These are phyloP conservation scores for Chlorocebus sabaeus DNA, from an alignment of 2,113 vertebrate species.

Conservation along the genomic window DNA sequence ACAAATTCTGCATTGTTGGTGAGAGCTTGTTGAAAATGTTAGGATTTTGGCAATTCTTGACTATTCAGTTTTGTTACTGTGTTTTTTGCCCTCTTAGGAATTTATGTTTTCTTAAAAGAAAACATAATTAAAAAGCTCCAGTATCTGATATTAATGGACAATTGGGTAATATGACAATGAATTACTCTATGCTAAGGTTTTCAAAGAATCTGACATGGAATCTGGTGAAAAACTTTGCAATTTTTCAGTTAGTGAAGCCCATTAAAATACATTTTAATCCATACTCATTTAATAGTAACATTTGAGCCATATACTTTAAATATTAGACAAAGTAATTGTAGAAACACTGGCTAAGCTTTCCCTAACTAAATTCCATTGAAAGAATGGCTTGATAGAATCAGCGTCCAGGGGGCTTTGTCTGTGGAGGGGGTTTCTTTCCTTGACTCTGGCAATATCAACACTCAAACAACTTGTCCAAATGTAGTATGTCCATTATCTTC, in stretches of 20 bases:
- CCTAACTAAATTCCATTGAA: not conserved
- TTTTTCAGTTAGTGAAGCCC: slow-evolving; percentile 17
- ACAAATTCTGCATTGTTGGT: slow-evolving; percentile 69
- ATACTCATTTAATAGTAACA: not conserved
- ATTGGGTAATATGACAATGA: slow-evolving; percentile 4
- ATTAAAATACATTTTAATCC: slow-evolving; percentile 24
- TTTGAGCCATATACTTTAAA: not conserved
- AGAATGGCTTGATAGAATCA: not conserved
- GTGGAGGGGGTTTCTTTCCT: not conserved
- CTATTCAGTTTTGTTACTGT: slow-evolving; percentile 73
- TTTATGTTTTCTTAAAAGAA: slow-evolving; percentile 68
- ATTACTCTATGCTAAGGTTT: not conserved
- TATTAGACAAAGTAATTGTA: not conserved
- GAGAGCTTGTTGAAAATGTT: slow-evolving; percentile 63
- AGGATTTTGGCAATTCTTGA: slow-evolving; percentile 73
- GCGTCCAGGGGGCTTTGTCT: not conserved
- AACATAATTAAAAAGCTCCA: slow-evolving; percentile 61
- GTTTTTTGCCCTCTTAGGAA: slow-evolving; percentile 76
- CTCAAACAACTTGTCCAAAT: not conserved
- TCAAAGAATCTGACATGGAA: slow-evolving; percentile 47
- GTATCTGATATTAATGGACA: slow-evolving; percentile 51
- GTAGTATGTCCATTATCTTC: not conserved
- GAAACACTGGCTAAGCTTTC: not conserved
- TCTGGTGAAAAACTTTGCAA: not conserved
- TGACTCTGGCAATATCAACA: not conserved